phyloP scores from a whole-genome alignment of 2,797 vertebrate genomes.

The Borostomias antarcticus region DNA sequence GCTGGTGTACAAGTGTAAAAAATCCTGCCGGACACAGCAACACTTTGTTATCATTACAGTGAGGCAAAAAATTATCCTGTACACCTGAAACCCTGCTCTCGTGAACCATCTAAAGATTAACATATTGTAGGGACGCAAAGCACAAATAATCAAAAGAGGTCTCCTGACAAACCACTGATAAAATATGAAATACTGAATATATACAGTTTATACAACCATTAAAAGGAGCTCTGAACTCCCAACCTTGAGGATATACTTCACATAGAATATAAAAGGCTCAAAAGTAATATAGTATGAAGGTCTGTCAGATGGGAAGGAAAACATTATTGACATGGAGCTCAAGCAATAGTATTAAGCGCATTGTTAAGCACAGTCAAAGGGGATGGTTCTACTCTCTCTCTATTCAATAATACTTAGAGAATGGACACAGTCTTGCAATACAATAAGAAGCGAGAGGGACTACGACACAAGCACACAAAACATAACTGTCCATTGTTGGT shows the following conservation, averaged over 20 bases:
- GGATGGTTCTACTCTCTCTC: conserved; percentile 22
- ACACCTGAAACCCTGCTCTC: conserved; percentile 44
- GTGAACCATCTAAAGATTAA: conserved; percentile 45
- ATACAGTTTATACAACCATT: conserved; percentile 68
- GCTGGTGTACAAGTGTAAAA: not conserved
- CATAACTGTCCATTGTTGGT: conserved; percentile 23
- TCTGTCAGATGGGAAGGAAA: conserved; percentile 24
- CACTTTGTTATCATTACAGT: not conserved
- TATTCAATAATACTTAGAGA: conserved; percentile 51
- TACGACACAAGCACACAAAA: conserved; percentile 35
- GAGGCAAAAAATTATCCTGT: not conserved
- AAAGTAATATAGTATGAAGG: conserved; percentile 41
- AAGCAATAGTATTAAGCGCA: conserved; percentile 25
- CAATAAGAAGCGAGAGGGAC: conserved; percentile 34
- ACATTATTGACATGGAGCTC: not conserved
- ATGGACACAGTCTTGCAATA: conserved; percentile 36
- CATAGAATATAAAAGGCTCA: conserved; percentile 50
- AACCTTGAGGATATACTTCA: conserved; percentile 48
- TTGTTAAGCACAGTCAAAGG: conserved; percentile 23
- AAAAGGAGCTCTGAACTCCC: conserved; percentile 43
- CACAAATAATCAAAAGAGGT: conserved; percentile 32
- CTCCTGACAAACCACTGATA: conserved; percentile 35
- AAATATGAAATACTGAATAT: conserved; percentile 48
- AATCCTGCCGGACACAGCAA: not conserved
- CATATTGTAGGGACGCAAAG: conserved; percentile 35